phyloP scores from a whole-genome alignment of 2,113 vertebrate genomes.

The Polyodon spathula region DNA sequence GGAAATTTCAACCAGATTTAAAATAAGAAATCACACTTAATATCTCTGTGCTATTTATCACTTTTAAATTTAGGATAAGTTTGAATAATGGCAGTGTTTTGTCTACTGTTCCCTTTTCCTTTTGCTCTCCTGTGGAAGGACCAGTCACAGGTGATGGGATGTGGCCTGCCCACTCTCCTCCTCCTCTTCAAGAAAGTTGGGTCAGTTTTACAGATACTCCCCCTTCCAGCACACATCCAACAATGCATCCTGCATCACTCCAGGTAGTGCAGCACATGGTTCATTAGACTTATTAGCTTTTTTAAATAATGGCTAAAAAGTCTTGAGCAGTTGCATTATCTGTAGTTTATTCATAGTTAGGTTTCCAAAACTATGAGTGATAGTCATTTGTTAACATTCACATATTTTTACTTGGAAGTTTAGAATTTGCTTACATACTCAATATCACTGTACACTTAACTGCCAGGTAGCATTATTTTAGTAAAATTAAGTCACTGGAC shows the following conservation, averaged over 20 bases:
- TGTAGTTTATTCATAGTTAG: too few species aligned
- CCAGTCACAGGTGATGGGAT: conserved; percentile 69
- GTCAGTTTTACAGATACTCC: conserved; percentile 98
- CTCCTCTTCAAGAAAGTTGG: conserved; percentile 93
- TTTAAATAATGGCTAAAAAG: conserved; percentile 8
- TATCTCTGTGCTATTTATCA: too few species aligned
- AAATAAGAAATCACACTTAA: too few species aligned
- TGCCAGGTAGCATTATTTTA: too few species aligned
- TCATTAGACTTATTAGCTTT: conserved; percentile 9
- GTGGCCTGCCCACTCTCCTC: conserved; percentile 88
- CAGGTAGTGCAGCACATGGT: conserved; percentile 59
- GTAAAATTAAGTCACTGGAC: too few species aligned
- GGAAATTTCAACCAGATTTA: too few species aligned
- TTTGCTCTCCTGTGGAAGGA: conserved; percentile 22
- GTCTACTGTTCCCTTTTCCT: not conserved
- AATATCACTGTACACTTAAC: too few species aligned
- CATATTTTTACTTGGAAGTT: too few species aligned
- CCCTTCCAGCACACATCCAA: conserved; percentile 87
- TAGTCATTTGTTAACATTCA: too few species aligned
- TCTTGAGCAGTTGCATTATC: not conserved
- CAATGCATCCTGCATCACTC: conserved; percentile 91
- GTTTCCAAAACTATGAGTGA: too few species aligned
- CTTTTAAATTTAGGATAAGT: not conserved
- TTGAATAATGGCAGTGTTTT: not conserved
- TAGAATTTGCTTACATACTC: too few species aligned